Conservation (phyloP, 2,113 vertebrate species). For the Dascyllus trimaculatus region DNA sequence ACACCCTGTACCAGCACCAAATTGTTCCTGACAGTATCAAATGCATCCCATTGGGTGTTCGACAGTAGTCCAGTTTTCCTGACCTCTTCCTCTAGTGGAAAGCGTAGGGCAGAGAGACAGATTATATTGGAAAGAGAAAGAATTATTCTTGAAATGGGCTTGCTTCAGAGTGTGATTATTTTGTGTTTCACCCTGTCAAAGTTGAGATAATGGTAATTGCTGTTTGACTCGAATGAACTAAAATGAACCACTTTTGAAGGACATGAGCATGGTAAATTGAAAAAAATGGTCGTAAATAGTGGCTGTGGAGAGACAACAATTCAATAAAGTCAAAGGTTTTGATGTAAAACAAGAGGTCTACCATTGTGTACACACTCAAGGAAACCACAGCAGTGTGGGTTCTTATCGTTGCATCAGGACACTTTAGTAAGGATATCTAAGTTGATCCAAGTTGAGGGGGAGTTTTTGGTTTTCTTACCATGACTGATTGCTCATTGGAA, state of each 20-base stretch:
- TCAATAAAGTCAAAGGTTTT: background rate
- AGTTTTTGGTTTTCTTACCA: no score
- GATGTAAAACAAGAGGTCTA: background rate
- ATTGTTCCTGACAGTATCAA: slow-evolving; percentile 82
- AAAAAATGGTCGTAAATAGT: background rate
- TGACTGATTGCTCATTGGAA: no score
- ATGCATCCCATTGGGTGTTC: slow-evolving; percentile 72
- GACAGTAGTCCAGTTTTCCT: slow-evolving; percentile 61
- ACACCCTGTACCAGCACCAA: slow-evolving; percentile 65
- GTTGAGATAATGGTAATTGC: slow-evolving; percentile 11
- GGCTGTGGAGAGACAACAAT: background rate
- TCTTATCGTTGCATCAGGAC: background rate
- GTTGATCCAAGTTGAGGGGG: slow-evolving; percentile 10
- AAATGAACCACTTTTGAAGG: slow-evolving; percentile 9
- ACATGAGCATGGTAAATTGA: background rate
- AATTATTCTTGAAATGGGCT: slow-evolving; percentile 13
- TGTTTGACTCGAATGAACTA: slow-evolving; percentile 5
- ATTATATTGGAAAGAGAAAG: slow-evolving; percentile 26
- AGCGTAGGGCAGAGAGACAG: slow-evolving; percentile 17
- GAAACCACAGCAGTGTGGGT: background rate
- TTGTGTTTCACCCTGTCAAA: slow-evolving; percentile 7
- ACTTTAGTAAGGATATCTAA: slow-evolving; percentile 1
- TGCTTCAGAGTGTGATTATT: slow-evolving; percentile 31
- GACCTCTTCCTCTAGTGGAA: slow-evolving; percentile 67
- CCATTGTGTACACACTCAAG: background rate